Base-by-base conservation (phyloP, 2,888 invertebrate species). In the Monochamus alternatus region DNA sequence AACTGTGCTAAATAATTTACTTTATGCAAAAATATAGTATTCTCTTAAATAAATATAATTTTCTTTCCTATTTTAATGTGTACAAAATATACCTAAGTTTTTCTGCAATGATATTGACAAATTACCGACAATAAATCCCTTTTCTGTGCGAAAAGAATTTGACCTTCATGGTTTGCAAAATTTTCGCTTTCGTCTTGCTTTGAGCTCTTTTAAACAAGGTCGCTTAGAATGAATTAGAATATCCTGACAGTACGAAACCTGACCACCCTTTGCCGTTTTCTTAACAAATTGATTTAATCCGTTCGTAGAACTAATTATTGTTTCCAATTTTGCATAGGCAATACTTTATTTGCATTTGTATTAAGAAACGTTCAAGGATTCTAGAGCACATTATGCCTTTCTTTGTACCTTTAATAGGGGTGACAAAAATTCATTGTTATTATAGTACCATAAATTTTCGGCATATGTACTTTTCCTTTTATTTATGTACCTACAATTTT, bases 221-320 rank as follows among this genome's bases (percentile, higher is more conserved):
- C 68, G 58, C 58, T 68, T 22, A 9, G 22, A 43, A 59, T 58
- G 43, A 55, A 68, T 58, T 58, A 32, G 43, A 38, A 59, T 30
- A 68, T 58, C 5, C n/a, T 68, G 22, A 32, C 38, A 30, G 38
- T 67, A 47, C 47, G 0, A 47, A 10, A 47, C 47, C 10, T 12
- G 9, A 12, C 47, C 12, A 47, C 47, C 12, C 47, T 47, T 47
- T 47, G 47, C 47, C 12, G 9, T 47, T 47, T 47, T 12, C 47
- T 47, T 32, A 38, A 73, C 73, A 79, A 79, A 79, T 77, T 72
- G 75, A 71, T 79, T 75, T 74, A 75, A 74, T 70, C 66, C 65
- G 47, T 79, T 79, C 78, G 43, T 9, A 38, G 78, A 79, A 79
- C 59, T 72, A 65, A 75, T 79, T 10, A 76, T 43, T 43, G 70